These are phyloP conservation scores for Synergus umbraculus DNA, from an alignment of 2,888 invertebrate species.

Conservation along the genomic window DNA sequence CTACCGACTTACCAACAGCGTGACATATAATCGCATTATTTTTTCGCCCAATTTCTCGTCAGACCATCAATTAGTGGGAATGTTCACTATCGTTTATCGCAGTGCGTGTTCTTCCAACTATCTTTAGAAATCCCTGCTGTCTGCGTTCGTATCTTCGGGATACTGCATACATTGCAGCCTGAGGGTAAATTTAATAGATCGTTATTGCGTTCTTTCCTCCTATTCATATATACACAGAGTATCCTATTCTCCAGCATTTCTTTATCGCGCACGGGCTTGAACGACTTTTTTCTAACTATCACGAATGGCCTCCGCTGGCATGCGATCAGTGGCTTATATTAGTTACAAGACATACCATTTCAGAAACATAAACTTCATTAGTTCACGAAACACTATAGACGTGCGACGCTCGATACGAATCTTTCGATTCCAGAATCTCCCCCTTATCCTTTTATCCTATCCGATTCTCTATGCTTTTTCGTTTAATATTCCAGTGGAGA, in stretches of 20 bases:
- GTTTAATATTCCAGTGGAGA: neutral
- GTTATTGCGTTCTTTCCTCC: conserved; percentile 8
- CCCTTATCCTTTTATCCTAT: conserved; percentile 8
- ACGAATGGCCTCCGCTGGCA: neutral
- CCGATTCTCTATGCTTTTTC: neutral
- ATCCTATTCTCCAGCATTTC: neutral
- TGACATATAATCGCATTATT: neutral
- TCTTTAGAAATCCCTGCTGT: neutral
- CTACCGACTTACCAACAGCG: neutral
- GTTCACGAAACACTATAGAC: conserved; percentile 39
- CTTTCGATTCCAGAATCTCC: conserved; percentile 54
- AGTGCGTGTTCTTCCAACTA: conserved; percentile 5
- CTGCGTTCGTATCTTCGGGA: neutral
- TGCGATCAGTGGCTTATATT: neutral
- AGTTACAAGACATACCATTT: neutral
- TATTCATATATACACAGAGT: neutral
- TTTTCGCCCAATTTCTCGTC: conserved; percentile 7
- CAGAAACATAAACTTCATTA: too few relatives aligned
- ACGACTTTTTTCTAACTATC: neutral
- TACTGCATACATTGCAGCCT: conserved; percentile 11
- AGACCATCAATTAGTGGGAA: conserved; percentile 2
- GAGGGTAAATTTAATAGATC: conserved; percentile 12
- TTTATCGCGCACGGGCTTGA: neutral
- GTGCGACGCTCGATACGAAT: conserved; percentile 61
- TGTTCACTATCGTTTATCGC: conserved; percentile 9